phyloP scores from a whole-genome alignment of 2,888 invertebrate genomes.

The Tubulanus polymorphus region DNA sequence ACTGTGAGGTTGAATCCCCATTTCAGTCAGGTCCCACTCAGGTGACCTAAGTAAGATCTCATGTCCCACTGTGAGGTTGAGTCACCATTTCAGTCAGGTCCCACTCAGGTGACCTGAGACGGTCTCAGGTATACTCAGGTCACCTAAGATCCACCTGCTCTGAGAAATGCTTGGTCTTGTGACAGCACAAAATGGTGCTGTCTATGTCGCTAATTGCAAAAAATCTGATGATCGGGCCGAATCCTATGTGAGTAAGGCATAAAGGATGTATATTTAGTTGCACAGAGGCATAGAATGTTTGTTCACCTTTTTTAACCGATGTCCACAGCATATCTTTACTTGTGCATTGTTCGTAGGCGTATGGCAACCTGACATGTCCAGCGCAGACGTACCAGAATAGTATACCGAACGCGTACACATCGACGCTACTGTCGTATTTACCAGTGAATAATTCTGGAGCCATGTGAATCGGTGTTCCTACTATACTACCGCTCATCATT shows the following conservation, averaged over 20 bases:
- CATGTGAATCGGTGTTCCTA: constrained; percentile 83
- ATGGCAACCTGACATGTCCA: constrained; percentile 73
- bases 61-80: background rate
- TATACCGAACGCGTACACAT: constrained; percentile 86
- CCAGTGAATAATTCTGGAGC: constrained; percentile 81
- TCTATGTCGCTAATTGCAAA: no score
- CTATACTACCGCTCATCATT: constrained; percentile 84
- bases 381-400: constrained; percentile 88
- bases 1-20: no score
- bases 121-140: no score
- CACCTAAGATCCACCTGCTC: no score
- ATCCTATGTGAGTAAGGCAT: no score
- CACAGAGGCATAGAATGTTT: background rate
- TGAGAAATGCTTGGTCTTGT: background rate
- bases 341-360: constrained; percentile 75
- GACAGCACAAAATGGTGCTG: background rate
- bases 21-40: background rate
- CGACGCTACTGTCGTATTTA: constrained; percentile 76
- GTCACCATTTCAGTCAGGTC: background rate
- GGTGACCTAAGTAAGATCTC: background rate
- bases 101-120: no score
- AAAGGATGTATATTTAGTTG: no score
- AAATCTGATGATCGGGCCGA: no score
- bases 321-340: constrained; percentile 84
- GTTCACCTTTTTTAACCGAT: constrained; percentile 73